Conservation (phyloP, 2,797 vertebrate genomes). For the Pangasius krempfi region DNA sequence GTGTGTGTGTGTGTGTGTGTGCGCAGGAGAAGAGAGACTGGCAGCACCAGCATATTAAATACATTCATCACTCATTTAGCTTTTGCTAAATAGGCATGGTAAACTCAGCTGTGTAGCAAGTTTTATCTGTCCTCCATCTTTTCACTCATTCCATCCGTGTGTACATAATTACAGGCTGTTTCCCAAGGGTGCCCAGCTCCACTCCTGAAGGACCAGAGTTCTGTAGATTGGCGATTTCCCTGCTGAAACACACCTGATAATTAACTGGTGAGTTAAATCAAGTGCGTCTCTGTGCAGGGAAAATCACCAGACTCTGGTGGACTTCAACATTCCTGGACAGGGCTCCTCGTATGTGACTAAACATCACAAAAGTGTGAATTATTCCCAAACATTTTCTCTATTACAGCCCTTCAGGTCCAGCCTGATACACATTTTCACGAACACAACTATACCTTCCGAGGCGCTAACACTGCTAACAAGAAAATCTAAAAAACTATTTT, state of each 20-base stretch:
- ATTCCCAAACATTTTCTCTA: not conserved
- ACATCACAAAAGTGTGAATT: not conserved
- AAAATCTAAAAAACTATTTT: not conserved
- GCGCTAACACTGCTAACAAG: not conserved
- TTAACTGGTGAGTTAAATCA: constrained; percentile 16
- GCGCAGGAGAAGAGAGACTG: constrained; percentile 11
- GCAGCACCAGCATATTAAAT: constrained; percentile 42
- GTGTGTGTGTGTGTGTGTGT: constrained; percentile 8
- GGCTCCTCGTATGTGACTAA: not conserved
- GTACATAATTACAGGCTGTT: constrained; percentile 34
- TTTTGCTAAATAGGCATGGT: constrained; percentile 50
- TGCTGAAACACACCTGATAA: constrained; percentile 33
- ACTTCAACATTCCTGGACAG: constrained; percentile 7
- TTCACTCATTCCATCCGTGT: constrained; percentile 27
- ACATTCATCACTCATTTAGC: constrained; percentile 60
- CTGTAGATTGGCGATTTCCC: constrained; percentile 29
- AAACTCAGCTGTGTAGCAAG: constrained; percentile 25
- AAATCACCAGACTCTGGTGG: constrained; percentile 1
- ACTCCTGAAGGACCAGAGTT: constrained; percentile 18
- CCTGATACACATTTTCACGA: not conserved
- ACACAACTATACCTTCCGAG: not conserved
- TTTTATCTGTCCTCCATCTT: constrained; percentile 23
- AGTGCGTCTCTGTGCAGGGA: not conserved
- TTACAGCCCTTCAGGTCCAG: not conserved
- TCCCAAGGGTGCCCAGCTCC: constrained; percentile 18